A percentile compares a stretch with the other conserved stretches of the same genome.
phyloP scores from a whole-genome alignment of 2,888 invertebrate species.

The Hecatera dysodea region DNA sequence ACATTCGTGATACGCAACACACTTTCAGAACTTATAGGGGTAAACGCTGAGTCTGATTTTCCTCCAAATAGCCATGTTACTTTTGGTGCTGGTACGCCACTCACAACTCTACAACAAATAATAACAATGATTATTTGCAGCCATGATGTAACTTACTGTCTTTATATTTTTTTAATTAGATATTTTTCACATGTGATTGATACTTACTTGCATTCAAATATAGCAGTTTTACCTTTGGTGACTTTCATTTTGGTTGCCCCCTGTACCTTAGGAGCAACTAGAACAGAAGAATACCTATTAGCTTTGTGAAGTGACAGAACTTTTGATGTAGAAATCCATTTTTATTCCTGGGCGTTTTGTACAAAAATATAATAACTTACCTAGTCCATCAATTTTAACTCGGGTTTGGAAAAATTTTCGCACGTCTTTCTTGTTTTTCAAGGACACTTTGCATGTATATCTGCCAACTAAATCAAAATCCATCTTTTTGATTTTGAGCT shows the following conservation, averaged over 20 bases:
- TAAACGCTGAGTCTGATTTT: conserved; percentile 14
- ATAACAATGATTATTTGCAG: not conserved
- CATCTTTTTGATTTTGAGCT: conserved; percentile 57
- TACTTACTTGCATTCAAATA: conserved; percentile 56
- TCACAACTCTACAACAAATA: conserved; percentile 33
- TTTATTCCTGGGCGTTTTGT: not conserved
- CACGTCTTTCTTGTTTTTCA: conserved; percentile 35
- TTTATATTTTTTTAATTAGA: no score
- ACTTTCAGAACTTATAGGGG: conserved; percentile 5
- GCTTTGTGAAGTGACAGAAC: not conserved
- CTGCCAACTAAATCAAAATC: conserved; percentile 46
- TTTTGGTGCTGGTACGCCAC: conserved; percentile 47
- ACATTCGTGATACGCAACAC: conserved; percentile 28
- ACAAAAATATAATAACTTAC: conserved; percentile 43
- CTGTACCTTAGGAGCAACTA: conserved; percentile 36
- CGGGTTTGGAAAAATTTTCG: conserved; percentile 42
- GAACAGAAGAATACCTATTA: conserved; percentile 14
- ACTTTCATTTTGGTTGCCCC: conserved; percentile 9
- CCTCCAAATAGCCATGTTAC: conserved; percentile 45
- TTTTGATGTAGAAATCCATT: not conserved
- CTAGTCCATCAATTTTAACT: conserved; percentile 52
- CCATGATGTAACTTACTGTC: no score
- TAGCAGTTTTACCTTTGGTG: conserved; percentile 29
- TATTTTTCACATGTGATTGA: not conserved
- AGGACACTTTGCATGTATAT: conserved; percentile 53